phyloP scores from a whole-genome alignment of 1,140 invertebrate species.

The Cataglyphis hispanica region DNA sequence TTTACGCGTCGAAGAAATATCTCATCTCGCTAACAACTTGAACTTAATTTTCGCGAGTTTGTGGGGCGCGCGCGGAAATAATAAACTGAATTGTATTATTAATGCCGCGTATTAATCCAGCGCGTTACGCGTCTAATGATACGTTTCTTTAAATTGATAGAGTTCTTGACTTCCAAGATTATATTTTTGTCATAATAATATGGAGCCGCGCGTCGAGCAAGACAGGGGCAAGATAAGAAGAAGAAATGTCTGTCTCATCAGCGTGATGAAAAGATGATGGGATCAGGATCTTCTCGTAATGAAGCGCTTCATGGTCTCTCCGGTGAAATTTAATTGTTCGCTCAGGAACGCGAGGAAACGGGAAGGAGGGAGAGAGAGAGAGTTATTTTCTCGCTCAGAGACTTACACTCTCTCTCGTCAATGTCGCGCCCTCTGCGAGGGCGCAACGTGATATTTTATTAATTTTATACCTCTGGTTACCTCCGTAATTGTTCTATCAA shows the following conservation, averaged over 20 bases:
- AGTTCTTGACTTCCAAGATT: constrained; percentile 23
- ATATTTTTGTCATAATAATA: constrained; percentile 45
- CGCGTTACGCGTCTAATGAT: constrained; percentile 10
- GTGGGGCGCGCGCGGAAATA: not conserved
- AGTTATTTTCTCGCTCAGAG: not conserved
- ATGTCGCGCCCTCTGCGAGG: not conserved
- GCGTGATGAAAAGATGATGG: constrained; percentile 61
- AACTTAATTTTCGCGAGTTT: constrained; percentile 22
- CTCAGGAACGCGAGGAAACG: constrained; percentile 18
- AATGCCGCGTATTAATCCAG: constrained; percentile 46
- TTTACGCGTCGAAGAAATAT: not conserved
- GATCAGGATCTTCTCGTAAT: constrained; percentile 57
- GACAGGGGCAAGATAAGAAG: constrained; percentile 50
- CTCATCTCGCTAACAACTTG: constrained; percentile 6
- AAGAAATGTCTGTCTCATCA: constrained; percentile 61
- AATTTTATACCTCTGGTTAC: constrained; percentile 49
- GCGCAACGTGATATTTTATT: constrained; percentile 54
- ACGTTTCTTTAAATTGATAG: constrained; percentile 14
- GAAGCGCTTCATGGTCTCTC: constrained; percentile 57
- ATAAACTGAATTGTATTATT: constrained; percentile 17
- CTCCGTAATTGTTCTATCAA: constrained; percentile 54
- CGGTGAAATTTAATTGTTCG: constrained; percentile 61
- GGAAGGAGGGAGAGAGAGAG: not conserved
- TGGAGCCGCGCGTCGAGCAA: constrained; percentile 32
- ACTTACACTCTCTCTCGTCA: constrained; percentile 37